These are phyloP conservation scores for Sebastes alutus DNA, from an alignment of 2,797 vertebrate species.

Conservation along the genomic window DNA sequence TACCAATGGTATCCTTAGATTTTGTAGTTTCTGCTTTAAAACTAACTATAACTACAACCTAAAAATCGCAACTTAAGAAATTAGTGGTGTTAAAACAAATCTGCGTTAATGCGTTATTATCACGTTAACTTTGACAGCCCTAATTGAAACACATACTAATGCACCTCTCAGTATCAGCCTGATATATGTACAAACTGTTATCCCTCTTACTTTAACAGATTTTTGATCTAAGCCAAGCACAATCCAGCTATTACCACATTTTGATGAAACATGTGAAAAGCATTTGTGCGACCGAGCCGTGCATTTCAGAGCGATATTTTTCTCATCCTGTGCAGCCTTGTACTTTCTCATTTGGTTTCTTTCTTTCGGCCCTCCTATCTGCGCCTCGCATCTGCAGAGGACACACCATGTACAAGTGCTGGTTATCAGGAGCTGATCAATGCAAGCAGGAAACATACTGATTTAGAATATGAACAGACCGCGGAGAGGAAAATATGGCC, in stretches of 20 bases:
- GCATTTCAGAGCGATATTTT: background rate
- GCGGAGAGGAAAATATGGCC: conserved; percentile 49
- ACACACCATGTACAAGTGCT: conserved; percentile 59
- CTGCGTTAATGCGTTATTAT: no score
- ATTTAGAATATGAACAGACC: conserved; percentile 71
- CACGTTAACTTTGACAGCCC: background rate
- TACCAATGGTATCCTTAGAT: no score
- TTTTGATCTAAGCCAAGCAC: background rate
- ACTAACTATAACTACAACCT: no score
- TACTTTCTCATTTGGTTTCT: conserved; percentile 31
- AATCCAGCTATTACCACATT: background rate
- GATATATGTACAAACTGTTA: background rate
- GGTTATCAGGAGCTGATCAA: conserved; percentile 70
- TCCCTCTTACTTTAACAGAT: background rate
- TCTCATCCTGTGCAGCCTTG: conserved; percentile 19
- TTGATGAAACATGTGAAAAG: background rate
- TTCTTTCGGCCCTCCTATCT: conserved; percentile 46
- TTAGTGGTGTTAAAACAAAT: no score
- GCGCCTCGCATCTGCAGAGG: conserved; percentile 65
- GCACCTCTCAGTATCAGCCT: background rate
- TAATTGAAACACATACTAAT: background rate
- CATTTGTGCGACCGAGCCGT: background rate
- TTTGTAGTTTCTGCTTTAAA: no score
- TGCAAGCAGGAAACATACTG: conserved; percentile 68
- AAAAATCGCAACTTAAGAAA: no score